phyloP scores from a whole-genome alignment of 2,888 invertebrate genomes.

The Axea sp. region DNA sequence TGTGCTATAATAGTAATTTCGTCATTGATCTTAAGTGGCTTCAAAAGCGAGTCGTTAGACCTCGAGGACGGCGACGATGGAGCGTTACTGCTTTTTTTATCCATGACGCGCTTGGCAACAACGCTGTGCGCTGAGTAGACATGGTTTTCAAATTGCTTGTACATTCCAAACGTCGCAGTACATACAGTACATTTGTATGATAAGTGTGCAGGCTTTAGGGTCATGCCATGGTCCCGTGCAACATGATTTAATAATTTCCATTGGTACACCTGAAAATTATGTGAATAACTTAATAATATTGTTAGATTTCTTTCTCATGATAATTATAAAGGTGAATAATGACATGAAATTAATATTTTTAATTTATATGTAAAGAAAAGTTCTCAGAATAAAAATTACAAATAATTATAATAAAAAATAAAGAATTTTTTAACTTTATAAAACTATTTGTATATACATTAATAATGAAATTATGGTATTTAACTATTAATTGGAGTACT shows the following conservation, averaged over 20 bases:
- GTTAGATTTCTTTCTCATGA: no score
- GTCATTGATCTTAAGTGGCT: slow-evolving; percentile 92
- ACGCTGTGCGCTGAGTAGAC: slow-evolving; percentile 96
- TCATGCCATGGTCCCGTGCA: slow-evolving; percentile 94
- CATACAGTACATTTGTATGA: slow-evolving; percentile 98
- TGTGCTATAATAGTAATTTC: slow-evolving; percentile 94
- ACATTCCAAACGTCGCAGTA: slow-evolving; percentile 96
- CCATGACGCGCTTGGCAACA: slow-evolving; percentile 92
- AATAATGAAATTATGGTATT: no score
- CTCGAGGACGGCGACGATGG: slow-evolving; percentile 79
- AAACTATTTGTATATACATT: no score
- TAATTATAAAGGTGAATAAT: no score
- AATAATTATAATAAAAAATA: no score
- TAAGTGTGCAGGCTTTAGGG: slow-evolving; percentile 93
- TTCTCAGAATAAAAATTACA: no score
- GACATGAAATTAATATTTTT: no score
- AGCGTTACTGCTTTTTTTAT: slow-evolving; percentile 83
- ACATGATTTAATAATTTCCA: slow-evolving; percentile 96
- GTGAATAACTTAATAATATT: no score
- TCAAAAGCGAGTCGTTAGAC: slow-evolving; percentile 84
- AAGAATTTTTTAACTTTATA: no score
- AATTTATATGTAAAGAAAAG: no score
- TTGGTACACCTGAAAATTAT: slow-evolving; percentile 87
- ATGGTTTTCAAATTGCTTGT: slow-evolving; percentile 96
- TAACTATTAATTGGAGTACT: no score